phyloP scores from a whole-genome alignment of 2,888 invertebrate genomes.

The Andrena bucephala region DNA sequence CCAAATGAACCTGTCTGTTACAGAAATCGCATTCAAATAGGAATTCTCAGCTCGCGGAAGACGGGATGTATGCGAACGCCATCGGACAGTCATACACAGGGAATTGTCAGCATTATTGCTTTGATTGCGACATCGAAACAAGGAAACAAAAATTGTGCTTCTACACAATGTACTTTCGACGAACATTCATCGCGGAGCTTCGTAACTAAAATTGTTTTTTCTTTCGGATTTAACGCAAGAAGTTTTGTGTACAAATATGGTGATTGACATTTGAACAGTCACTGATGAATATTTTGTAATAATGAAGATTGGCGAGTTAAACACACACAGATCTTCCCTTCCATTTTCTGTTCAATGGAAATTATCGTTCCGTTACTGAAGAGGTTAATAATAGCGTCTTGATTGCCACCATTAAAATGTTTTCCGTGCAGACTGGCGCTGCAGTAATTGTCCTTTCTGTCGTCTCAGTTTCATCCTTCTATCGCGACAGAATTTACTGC shows the following conservation, averaged over 20 bases:
- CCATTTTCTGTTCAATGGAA: background rate
- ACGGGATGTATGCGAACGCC: background rate
- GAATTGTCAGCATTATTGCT: slow-evolving; percentile 8
- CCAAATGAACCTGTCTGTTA: slow-evolving; percentile 54
- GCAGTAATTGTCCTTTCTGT: slow-evolving; percentile 32
- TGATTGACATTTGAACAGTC: no score
- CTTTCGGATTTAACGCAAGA: no score
- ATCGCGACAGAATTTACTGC: slow-evolving; percentile 27
- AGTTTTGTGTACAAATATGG: background rate
- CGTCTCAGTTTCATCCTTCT: slow-evolving; percentile 31
- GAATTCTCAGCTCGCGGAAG: slow-evolving; percentile 27
- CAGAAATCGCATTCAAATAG: slow-evolving; percentile 45
- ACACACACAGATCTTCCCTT: background rate
- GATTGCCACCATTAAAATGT: slow-evolving; percentile 37
- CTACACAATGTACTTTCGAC: no score
- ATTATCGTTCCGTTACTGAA: slow-evolving; percentile 17
- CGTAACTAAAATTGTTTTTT: no score
- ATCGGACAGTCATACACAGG: background rate
- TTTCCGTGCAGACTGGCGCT: slow-evolving; percentile 12
- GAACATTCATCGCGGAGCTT: no score
- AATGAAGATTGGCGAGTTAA: slow-evolving; percentile 23
- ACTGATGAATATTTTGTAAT: slow-evolving; percentile 1
- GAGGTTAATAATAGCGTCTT: slow-evolving; percentile 39
- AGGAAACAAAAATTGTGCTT: slow-evolving; percentile 5
- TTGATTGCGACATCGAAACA: slow-evolving; percentile 32